Evolutionary conservation across 2,888 invertebrate genomes (phyloP), one percentile per base, ranked within the genome.

Genomic region (Monochamus alternatus): DNA sequence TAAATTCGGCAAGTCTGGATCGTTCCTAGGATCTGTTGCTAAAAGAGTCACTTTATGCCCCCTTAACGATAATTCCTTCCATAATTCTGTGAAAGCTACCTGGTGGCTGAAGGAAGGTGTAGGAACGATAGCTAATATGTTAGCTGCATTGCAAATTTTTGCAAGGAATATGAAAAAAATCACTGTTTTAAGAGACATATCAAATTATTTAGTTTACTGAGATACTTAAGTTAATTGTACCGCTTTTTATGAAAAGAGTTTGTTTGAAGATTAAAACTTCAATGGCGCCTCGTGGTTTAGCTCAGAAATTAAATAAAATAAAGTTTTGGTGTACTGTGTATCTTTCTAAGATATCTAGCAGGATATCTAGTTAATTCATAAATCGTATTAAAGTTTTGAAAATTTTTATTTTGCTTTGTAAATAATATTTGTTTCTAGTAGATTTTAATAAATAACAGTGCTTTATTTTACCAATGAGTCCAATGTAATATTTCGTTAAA

Each of bases 21-120:
- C 52, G 30, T 75, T 71, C 43, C 52, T 66, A 7, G 72, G 71
- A 59, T 75, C 75, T 3, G 75, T 75, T 14, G 75, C 44, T 32
- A 72, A 44, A 30, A 75, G 22, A 4, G 75, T 70, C 1, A 70
- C 69, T n/a, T 70, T 44, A n/a, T 70, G 69, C 3, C 69, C 69
- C 7, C 62, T 30, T 47, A 70, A 62, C 3, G 69, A 70, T n/a
- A 70, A 51, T 9, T 70, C 69, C 47, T 70, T 70, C 69, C 69
- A 70, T 32, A 70, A 32, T 51, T 70, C 69, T 12, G 30, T 59
- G n/a, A 70, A 70, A 5, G 69, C 69, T 31, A 70, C 62, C 31
- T 70, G 69, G 8, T 70, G 69, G 14, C 69, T 70, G 47, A 47
- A 70, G n/a, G 69, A 70, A 58, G 69, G 69, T 60, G 69, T 70